phyloP scores from a whole-genome alignment of 2,113 vertebrate species.

The Vulpes ferrilata region DNA sequence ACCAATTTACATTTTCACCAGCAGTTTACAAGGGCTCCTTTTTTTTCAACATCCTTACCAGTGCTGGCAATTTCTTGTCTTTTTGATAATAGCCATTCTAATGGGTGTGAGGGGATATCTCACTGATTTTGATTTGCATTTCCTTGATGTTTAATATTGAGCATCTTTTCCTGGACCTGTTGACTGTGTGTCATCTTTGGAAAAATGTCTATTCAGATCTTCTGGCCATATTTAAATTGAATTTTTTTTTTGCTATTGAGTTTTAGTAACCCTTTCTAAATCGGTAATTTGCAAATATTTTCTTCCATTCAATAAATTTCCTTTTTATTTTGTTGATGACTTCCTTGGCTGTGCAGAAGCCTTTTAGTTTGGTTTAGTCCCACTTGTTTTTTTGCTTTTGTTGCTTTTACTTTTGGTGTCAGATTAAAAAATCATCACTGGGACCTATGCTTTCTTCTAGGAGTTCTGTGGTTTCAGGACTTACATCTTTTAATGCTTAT shows the following conservation, averaged over 20 bases:
- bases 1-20: background rate
- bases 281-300: background rate
- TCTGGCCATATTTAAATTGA: background rate
- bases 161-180: background rate
- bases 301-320: background rate
- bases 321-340: background rate
- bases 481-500: background rate
- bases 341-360: background rate
- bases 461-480: background rate
- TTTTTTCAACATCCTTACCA: background rate
- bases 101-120: background rate
- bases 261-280: background rate
- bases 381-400: background rate
- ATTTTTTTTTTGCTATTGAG: background rate
- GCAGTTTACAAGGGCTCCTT: background rate
- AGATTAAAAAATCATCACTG: background rate
- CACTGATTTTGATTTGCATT: background rate
- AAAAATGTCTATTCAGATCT: background rate
- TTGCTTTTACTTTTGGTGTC: background rate
- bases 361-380: background rate
- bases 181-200: background rate
- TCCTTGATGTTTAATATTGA: background rate
- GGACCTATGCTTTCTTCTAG: background rate
- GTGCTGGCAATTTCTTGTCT: background rate
- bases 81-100: background rate